Evolutionary conservation across 2,113 vertebrate species (phyloP).

Genomic region (Colius striatus): DNA sequence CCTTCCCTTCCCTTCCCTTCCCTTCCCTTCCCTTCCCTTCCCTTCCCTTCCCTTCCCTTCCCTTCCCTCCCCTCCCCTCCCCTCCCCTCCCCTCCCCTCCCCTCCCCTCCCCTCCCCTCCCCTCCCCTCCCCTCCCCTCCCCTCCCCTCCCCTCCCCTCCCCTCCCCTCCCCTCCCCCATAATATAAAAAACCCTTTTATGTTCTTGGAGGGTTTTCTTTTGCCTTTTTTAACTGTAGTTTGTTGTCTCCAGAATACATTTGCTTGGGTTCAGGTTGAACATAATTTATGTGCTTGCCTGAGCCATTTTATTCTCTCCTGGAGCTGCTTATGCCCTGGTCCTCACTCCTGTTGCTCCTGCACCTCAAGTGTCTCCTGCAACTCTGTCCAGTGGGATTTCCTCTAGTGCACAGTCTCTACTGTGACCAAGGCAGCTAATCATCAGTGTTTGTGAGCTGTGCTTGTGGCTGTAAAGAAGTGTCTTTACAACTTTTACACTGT

Average conservation of each 20-base stretch:
- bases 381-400: not conserved
- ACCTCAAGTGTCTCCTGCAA: not conserved
- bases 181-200: not conserved
- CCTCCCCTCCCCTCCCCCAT: too few species aligned
- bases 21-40: too few species aligned
- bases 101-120: too few species aligned
- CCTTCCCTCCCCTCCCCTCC: too few species aligned
- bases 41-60: too few species aligned
- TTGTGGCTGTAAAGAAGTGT: not conserved
- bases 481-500: not conserved
- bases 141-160: too few species aligned
- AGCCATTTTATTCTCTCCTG: not conserved
- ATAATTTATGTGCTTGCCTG: not conserved
- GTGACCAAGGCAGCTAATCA: fast-evolving
- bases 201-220: not conserved
- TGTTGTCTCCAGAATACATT: not conserved
- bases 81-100: too few species aligned
- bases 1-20: too few species aligned
- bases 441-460: not conserved
- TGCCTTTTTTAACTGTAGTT: not conserved
- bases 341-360: not conserved
- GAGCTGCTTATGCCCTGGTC: not conserved
- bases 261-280: not conserved
- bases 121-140: too few species aligned
- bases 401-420: not conserved